Evolutionary conservation across 1,140 invertebrate species (phyloP).

Genomic region (Pissodes strobi): DNA sequence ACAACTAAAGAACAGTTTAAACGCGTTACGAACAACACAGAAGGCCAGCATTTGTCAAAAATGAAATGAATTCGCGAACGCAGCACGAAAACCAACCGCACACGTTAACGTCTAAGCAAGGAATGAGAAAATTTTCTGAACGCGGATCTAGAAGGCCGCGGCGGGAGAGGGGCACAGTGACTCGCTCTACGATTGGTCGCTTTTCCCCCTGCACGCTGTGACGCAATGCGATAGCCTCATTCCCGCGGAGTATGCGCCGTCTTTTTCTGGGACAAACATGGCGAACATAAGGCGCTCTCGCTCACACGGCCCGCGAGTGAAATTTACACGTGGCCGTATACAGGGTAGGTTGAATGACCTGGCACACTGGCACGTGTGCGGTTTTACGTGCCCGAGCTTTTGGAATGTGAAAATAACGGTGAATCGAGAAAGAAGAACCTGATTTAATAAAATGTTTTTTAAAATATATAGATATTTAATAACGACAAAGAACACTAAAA

Average conservation of each 20-base stretch:
- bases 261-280: conserved; percentile 30
- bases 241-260: conserved; percentile 10
- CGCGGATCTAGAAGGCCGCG: conserved; percentile 30
- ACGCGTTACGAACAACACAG: too few species aligned
- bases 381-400: background rate
- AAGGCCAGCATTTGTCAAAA: too few species aligned
- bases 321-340: conserved; percentile 44
- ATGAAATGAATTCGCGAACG: conserved; percentile 1
- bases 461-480: too few species aligned
- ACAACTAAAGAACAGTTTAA: too few species aligned
- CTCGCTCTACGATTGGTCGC: conserved; percentile 23
- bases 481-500: too few species aligned
- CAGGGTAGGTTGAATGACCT: conserved; percentile 44
- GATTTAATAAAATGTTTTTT: too few species aligned
- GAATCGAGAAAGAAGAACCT: background rate
- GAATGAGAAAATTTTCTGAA: conserved; percentile 43
- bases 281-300: conserved; percentile 12
- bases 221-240: conserved; percentile 46
- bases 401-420: conserved; percentile 19
- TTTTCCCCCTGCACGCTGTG: conserved; percentile 35
- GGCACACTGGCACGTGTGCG: conserved; percentile 30
- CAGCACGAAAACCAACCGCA: conserved; percentile 26
- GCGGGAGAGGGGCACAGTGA: conserved; percentile 12
- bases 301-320: conserved; percentile 26
- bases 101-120: conserved; percentile 26